Evolutionary conservation across 2,888 invertebrate genomes (phyloP).

Genomic region (Odontomyia ornata): DNA sequence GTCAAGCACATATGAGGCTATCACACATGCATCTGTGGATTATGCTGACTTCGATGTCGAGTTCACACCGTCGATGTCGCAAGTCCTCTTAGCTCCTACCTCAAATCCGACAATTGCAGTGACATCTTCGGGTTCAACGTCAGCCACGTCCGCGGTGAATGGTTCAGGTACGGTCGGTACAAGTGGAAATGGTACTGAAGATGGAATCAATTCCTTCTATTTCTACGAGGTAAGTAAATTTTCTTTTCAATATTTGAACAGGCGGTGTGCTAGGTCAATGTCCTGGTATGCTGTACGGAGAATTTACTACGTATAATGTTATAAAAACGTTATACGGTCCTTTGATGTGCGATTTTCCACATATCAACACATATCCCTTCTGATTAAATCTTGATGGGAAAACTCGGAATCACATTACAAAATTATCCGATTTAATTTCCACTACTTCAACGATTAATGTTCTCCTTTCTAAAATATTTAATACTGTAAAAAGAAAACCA

Average conservation of each 20-base stretch:
- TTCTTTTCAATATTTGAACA: no score
- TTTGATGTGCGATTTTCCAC: background rate
- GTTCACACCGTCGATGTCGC: slow-evolving; percentile 59
- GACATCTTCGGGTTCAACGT: slow-evolving; percentile 51
- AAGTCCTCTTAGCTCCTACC: slow-evolving; percentile 59
- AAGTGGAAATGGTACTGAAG: slow-evolving; percentile 50
- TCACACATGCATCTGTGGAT: slow-evolving; percentile 5
- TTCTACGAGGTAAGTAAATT: slow-evolving; percentile 62
- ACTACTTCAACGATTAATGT: no score
- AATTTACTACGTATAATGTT: no score
- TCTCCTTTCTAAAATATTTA: no score
- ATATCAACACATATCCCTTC: no score
- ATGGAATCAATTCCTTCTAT: slow-evolving; percentile 62
- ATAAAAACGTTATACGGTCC: background rate
- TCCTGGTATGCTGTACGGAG: no score
- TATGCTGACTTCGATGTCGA: slow-evolving; percentile 55
- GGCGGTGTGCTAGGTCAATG: no score
- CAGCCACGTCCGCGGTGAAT: slow-evolving; percentile 52
- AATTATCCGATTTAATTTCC: no score
- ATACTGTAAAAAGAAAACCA: no score
- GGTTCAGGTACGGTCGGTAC: slow-evolving; percentile 39
- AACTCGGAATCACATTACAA: no score
- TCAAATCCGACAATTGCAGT: slow-evolving; percentile 57
- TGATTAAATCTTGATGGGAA: no score
- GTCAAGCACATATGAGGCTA: slow-evolving; percentile 4